These are phyloP conservation scores for Scleropages formosus DNA, from an alignment of 2,797 vertebrate genomes.

Conservation along the genomic window DNA sequence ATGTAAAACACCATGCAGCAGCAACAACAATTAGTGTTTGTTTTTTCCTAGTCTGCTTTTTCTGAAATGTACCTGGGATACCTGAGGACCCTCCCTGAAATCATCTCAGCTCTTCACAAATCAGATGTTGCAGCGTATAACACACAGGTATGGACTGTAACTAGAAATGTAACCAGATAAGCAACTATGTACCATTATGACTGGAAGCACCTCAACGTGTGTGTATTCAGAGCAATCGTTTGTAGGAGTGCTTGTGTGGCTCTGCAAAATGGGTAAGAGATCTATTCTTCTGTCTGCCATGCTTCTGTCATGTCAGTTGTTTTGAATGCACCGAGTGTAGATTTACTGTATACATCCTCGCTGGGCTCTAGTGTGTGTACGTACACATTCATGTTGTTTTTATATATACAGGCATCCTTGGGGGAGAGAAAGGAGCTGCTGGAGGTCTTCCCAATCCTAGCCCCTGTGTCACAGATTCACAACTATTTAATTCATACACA, in stretches of 20 bases:
- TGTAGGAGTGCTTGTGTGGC: too few species aligned
- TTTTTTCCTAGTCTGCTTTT: constrained; percentile 60
- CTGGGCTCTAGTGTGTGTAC: neutral
- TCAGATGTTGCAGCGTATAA: constrained; percentile 42
- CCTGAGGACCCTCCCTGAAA: constrained; percentile 55
- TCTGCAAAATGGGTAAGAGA: too few species aligned
- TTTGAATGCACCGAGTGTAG: too few species aligned
- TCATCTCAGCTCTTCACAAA: constrained; percentile 58
- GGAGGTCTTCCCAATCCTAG: constrained; percentile 63
- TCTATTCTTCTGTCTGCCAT: too few species aligned
- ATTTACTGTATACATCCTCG: too few species aligned
- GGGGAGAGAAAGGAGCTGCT: constrained; percentile 61
- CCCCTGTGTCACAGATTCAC: constrained; percentile 68
- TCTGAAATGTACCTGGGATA: constrained; percentile 69
- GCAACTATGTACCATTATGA: too few species aligned
- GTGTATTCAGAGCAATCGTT: too few species aligned
- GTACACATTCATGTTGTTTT: constrained; percentile 3
- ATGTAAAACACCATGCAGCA: neutral
- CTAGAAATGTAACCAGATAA: neutral
- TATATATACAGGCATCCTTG: constrained; percentile 45
- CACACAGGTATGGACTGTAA: constrained; percentile 51
- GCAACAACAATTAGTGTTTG: neutral
- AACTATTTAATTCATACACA: constrained; percentile 71
- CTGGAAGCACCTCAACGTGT: too few species aligned
- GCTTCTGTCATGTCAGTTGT: neutral